phyloP scores from a whole-genome alignment of 2,888 invertebrate genomes.

The Aphrophora alni region DNA sequence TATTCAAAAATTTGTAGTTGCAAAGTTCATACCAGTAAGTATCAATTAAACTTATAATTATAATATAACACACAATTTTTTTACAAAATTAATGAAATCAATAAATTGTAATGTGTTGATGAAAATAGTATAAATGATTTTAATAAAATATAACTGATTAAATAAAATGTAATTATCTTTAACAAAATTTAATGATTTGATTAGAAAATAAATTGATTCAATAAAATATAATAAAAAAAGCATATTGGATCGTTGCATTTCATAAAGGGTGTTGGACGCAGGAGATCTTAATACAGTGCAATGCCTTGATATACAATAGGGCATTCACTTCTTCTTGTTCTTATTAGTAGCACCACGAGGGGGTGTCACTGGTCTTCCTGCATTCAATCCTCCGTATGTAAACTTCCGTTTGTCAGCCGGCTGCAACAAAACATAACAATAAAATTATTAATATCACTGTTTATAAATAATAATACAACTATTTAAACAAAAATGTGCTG shows the following conservation, averaged over 20 bases:
- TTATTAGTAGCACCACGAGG: slow-evolving; percentile 93
- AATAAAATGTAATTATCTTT: background rate
- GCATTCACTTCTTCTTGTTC: slow-evolving; percentile 83
- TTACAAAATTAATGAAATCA: too few species aligned
- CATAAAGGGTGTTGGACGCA: background rate
- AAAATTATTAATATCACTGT: too few species aligned
- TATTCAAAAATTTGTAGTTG: too few species aligned
- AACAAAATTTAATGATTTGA: background rate
- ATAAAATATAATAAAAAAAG: background rate
- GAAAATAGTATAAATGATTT: background rate
- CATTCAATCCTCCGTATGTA: slow-evolving; percentile 90
- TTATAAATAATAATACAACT: too few species aligned
- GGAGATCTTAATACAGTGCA: background rate
- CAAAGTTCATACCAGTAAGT: too few species aligned
- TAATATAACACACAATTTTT: background rate
- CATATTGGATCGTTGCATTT: slow-evolving; percentile 2
- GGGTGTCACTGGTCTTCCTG: slow-evolving; percentile 97
- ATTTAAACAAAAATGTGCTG: too few species aligned
- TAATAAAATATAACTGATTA: background rate
- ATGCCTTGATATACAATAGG: background rate
- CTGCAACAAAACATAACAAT: slow-evolving; percentile 59
- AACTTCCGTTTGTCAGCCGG: slow-evolving; percentile 99
- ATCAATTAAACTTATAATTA: background rate
- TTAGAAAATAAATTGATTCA: too few species aligned
- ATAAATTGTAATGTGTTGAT: too few species aligned